Base-by-base conservation (phyloP, 1,140 invertebrate genomes). In the Sitodiplosis mosellana region DNA sequence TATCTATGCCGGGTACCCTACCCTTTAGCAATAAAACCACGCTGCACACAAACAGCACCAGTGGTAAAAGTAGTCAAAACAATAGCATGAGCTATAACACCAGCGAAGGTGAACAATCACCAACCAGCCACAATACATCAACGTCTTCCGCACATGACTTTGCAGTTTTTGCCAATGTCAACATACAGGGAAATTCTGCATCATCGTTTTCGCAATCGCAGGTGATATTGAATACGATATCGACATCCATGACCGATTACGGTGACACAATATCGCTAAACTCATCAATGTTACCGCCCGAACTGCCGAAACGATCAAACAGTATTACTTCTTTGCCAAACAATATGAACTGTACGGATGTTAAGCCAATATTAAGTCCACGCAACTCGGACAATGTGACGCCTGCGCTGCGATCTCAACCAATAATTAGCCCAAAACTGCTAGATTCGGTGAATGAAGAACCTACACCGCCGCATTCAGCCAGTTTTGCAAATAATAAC, bases 121-220 rank as follows among this genome's bases (percentile, higher is more conserved):
- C 61, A 33, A 48, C 49, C 11, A 33, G 38, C 17, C 18, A 18
- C 20, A 48, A 34, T 45, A 27, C 36, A 46, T 43, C 37, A 19
- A 10, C 19, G 43, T 19, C 41, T 41, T 12, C 15, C 38, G 54
- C 59, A 8, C 56, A 63, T 45, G 57, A 57, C 0, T 60, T 53
- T 45, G 55, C 60, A 6, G 56, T 62, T 6, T 63, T 63, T 49
- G 61, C 61, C 8, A 56, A 55, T 18, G 60, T 62, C 11, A 56
- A 59, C 6, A 59, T 62, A 52, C 59, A 57, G 2, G 61, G 59
- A 20, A 51, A 58, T 2, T 60, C 55, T 47, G 36, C 36, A 38
- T 38, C 36, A 38, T n/a, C 15, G 36, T 43, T 21, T 20, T 43
- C 41, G 12, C 41, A 43, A 19, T 43, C 41, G 6, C 41, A 43